Evolutionary conservation across 2,888 invertebrate species (phyloP).

Genomic region (Watsonalla binaria): DNA sequence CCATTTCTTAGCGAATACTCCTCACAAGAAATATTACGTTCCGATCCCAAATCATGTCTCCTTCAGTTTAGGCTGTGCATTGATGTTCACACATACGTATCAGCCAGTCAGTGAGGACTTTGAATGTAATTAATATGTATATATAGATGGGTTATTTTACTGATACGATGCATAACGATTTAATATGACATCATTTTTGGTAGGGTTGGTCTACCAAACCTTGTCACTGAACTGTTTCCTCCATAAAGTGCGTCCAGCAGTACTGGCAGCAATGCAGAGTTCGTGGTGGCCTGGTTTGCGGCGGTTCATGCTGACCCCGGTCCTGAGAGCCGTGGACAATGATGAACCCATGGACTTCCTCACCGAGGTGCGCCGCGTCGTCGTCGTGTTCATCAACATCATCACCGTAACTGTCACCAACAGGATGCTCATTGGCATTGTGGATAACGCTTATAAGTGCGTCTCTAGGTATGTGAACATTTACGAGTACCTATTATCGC

Average conservation of each 20-base stretch:
- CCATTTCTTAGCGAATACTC: too few species aligned
- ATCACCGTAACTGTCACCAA: constrained; percentile 59
- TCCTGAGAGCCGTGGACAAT: constrained; percentile 80
- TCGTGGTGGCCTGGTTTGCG: constrained; percentile 62
- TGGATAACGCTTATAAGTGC: constrained; percentile 69
- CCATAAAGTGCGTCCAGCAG: constrained; percentile 43
- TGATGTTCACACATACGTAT: too few species aligned
- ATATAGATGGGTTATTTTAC: too few species aligned
- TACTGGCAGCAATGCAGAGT: constrained; percentile 41
- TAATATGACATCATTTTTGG: too few species aligned
- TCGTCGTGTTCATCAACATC: constrained; percentile 83
- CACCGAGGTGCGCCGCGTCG: constrained; percentile 85
- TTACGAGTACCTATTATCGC: neutral
- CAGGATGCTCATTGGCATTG: constrained; percentile 61
- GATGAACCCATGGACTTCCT: constrained; percentile 84
- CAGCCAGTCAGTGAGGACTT: too few species aligned
- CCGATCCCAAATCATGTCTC: too few species aligned
- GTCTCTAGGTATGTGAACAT: constrained; percentile 36
- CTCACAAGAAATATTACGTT: too few species aligned
- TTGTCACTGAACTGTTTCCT: neutral
- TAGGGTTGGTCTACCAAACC: too few species aligned
- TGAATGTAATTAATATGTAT: too few species aligned
- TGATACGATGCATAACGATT: too few species aligned
- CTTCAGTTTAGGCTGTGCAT: too few species aligned
- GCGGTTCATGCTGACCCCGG: constrained; percentile 79